phyloP scores from a whole-genome alignment of 2,113 vertebrate species.

The Larimichthys polyactis region DNA sequence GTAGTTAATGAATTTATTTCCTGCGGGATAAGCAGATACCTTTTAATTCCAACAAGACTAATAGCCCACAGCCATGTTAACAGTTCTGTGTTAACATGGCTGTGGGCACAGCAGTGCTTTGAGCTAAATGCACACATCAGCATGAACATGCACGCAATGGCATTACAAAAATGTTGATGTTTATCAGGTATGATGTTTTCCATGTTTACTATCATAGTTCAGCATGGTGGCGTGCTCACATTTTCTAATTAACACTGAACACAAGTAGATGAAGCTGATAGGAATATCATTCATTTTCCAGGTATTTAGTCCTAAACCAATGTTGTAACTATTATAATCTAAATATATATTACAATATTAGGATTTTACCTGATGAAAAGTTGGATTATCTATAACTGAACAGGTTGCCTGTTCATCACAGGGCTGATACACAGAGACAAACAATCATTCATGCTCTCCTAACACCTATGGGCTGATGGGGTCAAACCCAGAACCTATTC shows the following conservation, averaged over 20 bases:
- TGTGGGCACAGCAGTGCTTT: background rate
- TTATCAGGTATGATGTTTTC: background rate
- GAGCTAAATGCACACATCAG: background rate
- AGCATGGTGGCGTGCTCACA: background rate
- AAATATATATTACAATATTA: too few relatives aligned
- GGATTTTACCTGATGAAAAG: too few relatives aligned
- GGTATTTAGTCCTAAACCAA: too few relatives aligned
- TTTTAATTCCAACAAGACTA: slow-evolving; percentile 5
- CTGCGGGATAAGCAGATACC: background rate
- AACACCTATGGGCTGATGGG: too few relatives aligned
- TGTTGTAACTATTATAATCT: too few relatives aligned
- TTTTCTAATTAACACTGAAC: background rate
- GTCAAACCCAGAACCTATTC: too few relatives aligned
- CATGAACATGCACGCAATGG: background rate
- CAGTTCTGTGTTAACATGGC: too few relatives aligned
- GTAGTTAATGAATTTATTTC: slow-evolving; percentile 13
- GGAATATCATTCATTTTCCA: too few relatives aligned
- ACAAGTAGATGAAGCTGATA: background rate
- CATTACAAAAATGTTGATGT: background rate
- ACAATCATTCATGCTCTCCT: too few relatives aligned
- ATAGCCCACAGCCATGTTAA: background rate
- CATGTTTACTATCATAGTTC: background rate
- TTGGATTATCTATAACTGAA: too few relatives aligned
- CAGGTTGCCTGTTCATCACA: too few relatives aligned
- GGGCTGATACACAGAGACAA: too few relatives aligned